Base-by-base conservation (phyloP, 2,797 vertebrate genomes). In the Anguilla obscura region DNA sequence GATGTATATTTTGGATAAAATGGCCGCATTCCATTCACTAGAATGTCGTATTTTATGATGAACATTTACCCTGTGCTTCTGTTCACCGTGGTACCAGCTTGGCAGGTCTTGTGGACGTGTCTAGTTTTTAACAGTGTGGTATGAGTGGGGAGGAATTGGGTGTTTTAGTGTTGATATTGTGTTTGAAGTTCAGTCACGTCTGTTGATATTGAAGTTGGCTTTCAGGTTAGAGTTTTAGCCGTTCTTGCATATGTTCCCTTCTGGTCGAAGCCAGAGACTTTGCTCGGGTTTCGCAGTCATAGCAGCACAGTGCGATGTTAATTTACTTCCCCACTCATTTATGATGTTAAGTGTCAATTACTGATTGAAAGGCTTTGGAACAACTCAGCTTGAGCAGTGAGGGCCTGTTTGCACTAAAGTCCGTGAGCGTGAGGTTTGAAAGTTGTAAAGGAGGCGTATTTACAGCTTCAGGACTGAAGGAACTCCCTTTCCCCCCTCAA, bases 11-110 rank as follows among this genome's bases (percentile, higher is more conserved):
- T 93, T 90, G 84, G 63, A 56, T 88, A 88, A 90, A 95, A 94
- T 92, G 89, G 91, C 93, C 94, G 93, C 95, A 96, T 96, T 96
- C 96, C 95, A 94, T 95, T 93, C 92, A 92, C 92, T 95, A 93
- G 86, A 93, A 94, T 95, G 94, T 95, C 94, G 93, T 92, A 88
- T 91, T 93, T 93, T 93, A 58, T 52, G 80, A 79, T 58, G 18
- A 48, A 85, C 84, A 45, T 45, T 66, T 85, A 84, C 48, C 80
- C 82, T 40, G 30, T 54, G 87, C 33, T 58, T 56, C 27, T 83
- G 33, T 71, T 85, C 40, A 27, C 82, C 54, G 24, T 80, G 76
- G 40, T 80, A 85, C 36, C 33, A 40, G 83, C n/a, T 87, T 60
- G 45, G 48, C 66, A 16, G 48, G 36, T 50, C 63, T 86, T 12